Base-by-base conservation (phyloP, 2,888 invertebrate species). In the Drosophila kanekoi region DNA sequence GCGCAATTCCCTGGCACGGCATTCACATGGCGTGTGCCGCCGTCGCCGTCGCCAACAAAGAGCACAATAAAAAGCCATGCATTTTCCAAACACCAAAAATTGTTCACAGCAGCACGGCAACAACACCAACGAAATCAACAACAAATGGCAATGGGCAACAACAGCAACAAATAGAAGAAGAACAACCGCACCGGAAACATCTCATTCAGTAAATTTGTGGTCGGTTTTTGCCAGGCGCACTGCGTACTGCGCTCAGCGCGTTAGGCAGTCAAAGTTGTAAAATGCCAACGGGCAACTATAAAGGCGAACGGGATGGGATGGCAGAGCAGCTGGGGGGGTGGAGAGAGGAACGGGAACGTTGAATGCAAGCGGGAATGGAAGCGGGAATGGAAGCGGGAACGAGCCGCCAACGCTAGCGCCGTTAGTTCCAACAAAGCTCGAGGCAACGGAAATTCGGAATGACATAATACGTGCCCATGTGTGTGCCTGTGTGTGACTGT, bases 151-250 rank as follows among this genome's bases (percentile, higher is more conserved):
- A 54, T 47, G 33, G 32, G 33, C 62, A 62, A 37, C 54, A 56
- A 56, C 59, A 45, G 35, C 41, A 65, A 51, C 49, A 63, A 52
- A 49, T 53, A 69, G 66, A 57, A 69, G 73, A 79, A 73, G 71
- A 77, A 86, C 89, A 83, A 89, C 89, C 86, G 83, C 89, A 89
- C 77, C 90, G 90, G 88, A 89, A 88, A 87, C 88, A 89, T 87
- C 90, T 88, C 90, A 88, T 88, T 89, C 90, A 89, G 90, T 87
- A 85, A 88, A 88, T 89, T 89, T 87, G 88, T 83, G 90, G 90
- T 85, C 85, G 80, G 69, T 78, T 81, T 76, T 75, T 82, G 86
- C 86, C 78, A 70, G 61, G 79, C 79, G 48, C 56, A 63, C 59
- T 56, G 72, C 61, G 53, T 48, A 28, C 68, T 51, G 69, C 48